These are phyloP conservation scores for Leptocoma aspasia DNA, from an alignment of 2,113 vertebrate species.

Conservation along the genomic window DNA sequence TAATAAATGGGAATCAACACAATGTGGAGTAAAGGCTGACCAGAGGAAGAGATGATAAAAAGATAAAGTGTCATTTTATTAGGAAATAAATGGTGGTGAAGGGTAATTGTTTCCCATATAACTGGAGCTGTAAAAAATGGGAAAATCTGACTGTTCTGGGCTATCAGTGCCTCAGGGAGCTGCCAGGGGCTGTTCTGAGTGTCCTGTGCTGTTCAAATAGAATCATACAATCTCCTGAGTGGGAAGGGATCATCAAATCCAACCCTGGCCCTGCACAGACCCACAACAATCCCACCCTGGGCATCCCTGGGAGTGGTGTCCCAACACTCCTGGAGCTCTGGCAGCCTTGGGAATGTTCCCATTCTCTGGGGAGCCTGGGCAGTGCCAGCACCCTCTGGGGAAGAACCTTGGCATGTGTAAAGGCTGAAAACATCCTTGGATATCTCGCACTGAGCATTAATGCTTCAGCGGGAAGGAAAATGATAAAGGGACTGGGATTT, in stretches of 20 bases:
- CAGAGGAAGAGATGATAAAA: neutral
- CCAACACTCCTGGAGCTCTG: neutral
- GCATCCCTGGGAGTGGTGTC: neutral
- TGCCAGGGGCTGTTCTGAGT: neutral
- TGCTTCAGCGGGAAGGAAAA: neutral
- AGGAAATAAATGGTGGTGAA: neutral
- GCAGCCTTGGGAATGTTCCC: neutral
- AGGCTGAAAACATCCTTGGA: neutral
- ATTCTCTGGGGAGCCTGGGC: neutral
- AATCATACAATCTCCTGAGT: neutral
- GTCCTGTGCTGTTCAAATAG: neutral
- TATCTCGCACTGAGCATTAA: neutral
- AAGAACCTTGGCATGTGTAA: neutral
- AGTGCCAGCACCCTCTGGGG: neutral
- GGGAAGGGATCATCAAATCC: neutral
- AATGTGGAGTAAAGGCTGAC: neutral
- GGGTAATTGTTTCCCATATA: neutral
- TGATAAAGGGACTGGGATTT: neutral
- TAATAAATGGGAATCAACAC: neutral
- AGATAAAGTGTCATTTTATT: neutral
- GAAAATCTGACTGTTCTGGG: neutral
- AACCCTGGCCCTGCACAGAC: rapidly evolving
- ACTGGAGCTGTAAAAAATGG: neutral
- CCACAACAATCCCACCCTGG: neutral
- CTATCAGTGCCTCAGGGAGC: neutral